Base-by-base conservation (phyloP, 2,113 vertebrate species). In the Hylia prasina region DNA sequence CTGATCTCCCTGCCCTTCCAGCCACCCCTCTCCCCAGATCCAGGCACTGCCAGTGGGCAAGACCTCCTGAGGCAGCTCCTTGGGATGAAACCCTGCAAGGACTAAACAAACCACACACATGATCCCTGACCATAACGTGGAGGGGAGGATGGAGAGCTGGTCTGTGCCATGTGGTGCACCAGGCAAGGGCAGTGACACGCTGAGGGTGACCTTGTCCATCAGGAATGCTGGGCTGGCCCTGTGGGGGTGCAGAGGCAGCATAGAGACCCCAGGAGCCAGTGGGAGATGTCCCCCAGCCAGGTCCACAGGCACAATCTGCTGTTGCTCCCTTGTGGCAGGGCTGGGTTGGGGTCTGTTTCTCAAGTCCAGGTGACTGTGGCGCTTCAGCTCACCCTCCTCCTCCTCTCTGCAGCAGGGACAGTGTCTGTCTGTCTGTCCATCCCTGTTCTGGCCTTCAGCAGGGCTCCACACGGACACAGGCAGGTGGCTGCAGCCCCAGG, bases 181-280 rank as follows among this genome's bases (percentile, higher is more conserved):
- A 2, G 27, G 27, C 50, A 54, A 57, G 48, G 53, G 58, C 53
- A 60, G 75, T 39, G 71, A 79, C 57, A 33, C 0, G 0, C 42
- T 35, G 83, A 73, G 73, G 35, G 66, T 64, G 78, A 64, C n/a
- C 37, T 39, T 0, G 3, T 64, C 92, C 27, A 8, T 60, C 44
- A 66, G 42, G 51, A 81, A 25, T 0, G 0, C 15, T 0, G 0
- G 15, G 33, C 33, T 82, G 72, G 81, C 35, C 51, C 51, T 0
- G 0, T 2, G 1, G 11, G 3, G 28, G 2, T 37, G 42, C 68
- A 73, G 64, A 78, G 7, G 27, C 28, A 50, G 63, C 70, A 57
- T 45, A 72, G 40, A 84, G 12, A 39, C 39, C 35, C 61, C 76
- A 66, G 10, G 10, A 85, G 13, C 42, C 53, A 30, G 54, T 1